Conservation (phyloP, 2,888 invertebrate genomes). For the Chymomyza amoena region DNA sequence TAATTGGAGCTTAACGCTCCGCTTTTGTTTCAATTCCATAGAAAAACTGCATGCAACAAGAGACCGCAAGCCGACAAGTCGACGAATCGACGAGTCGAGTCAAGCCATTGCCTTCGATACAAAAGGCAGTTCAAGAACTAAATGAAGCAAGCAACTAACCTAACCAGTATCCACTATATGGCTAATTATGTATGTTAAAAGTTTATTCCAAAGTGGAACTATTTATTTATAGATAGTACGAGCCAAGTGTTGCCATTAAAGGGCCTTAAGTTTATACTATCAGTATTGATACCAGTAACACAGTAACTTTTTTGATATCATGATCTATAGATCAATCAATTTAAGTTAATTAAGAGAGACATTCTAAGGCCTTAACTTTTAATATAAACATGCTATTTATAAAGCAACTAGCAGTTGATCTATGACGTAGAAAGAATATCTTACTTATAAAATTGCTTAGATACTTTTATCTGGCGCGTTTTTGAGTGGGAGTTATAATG, state of each 20-base stretch:
- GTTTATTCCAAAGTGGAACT: not conserved
- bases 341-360: not conserved
- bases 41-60: constrained; percentile 70
- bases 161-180: not conserved
- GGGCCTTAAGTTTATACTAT: not conserved
- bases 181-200: not conserved
- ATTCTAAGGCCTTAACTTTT: too few relatives aligned
- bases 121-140: constrained; percentile 37
- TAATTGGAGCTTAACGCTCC: constrained; percentile 71
- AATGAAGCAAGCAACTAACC: not conserved
- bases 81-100: constrained; percentile 10
- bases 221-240: too few relatives aligned
- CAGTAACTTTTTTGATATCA: not conserved
- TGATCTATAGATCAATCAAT: not conserved
- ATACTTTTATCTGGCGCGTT: too few relatives aligned
- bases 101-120: constrained; percentile 41
- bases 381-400: too few relatives aligned
- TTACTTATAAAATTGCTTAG: too few relatives aligned
- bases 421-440: too few relatives aligned
- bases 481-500: too few relatives aligned
- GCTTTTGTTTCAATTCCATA: constrained; percentile 70
- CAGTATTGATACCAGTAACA: not conserved
- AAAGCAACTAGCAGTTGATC: too few relatives aligned
- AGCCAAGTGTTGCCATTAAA: not conserved
- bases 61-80: constrained; percentile 58